Percentiles rank a stretch among this genome's conserved stretches.
Conservation (phyloP, 1,140 invertebrate genomes). For the Drosophila micromelanica region DNA sequence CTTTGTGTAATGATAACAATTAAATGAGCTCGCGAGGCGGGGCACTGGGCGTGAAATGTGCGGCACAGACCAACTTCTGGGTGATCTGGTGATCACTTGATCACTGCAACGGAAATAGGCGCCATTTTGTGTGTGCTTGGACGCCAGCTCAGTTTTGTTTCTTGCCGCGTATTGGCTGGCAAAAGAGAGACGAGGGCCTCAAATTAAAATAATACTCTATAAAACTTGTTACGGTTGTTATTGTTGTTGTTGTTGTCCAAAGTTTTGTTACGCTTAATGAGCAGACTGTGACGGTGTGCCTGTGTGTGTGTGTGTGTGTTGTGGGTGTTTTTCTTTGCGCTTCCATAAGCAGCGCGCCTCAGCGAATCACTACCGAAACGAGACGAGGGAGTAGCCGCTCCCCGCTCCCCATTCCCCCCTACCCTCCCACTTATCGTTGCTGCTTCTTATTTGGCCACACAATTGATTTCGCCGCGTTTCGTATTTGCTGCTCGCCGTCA, state of each 20-base stretch:
- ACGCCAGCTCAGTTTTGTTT: slow-evolving; percentile 35
- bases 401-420: neutral
- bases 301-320: slow-evolving; percentile 28
- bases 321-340: slow-evolving; percentile 79
- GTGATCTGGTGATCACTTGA: slow-evolving; percentile 4
- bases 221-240: slow-evolving; percentile 8
- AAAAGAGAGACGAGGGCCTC: slow-evolving; percentile 14
- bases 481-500: slow-evolving; percentile 56
- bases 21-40: slow-evolving; percentile 44
- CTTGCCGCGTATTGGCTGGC: slow-evolving; percentile 67
- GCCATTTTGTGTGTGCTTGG: slow-evolving; percentile 57
- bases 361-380: slow-evolving; percentile 53
- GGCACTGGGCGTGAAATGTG: slow-evolving; percentile 55
- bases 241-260: slow-evolving; percentile 15
- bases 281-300: slow-evolving; percentile 42
- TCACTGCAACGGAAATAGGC: slow-evolving; percentile 41
- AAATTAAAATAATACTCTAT: slow-evolving; percentile 45
- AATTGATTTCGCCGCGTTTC: slow-evolving; percentile 73
- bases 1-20: slow-evolving; percentile 67
- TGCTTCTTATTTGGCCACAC: slow-evolving; percentile 35
- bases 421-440: neutral
- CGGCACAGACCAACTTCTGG: slow-evolving; percentile 63
- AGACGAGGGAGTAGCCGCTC: slow-evolving; percentile 17
- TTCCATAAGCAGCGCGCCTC: slow-evolving; percentile 71
- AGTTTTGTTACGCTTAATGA: slow-evolving; percentile 67